Evolutionary conservation across 1,140 invertebrate genomes (phyloP).

Genomic region (Conus betulinus): DNA sequence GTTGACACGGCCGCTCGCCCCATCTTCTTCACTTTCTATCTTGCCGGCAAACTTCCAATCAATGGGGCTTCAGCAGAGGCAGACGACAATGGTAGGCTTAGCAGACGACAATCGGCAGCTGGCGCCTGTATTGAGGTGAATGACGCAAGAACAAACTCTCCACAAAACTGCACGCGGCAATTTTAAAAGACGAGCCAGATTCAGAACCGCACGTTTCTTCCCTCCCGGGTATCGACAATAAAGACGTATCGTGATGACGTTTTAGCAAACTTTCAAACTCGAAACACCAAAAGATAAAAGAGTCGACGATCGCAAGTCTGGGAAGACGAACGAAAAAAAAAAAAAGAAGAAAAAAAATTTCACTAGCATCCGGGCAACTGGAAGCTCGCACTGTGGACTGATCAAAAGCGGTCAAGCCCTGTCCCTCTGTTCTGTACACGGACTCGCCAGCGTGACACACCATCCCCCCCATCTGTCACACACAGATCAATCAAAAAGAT

Average conservation of each 20-base stretch:
- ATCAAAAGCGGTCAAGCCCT: too few relatives aligned
- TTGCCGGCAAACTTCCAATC: background rate
- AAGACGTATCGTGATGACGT: too few relatives aligned
- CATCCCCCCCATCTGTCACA: conserved; percentile 16
- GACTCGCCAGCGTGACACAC: conserved; percentile 7
- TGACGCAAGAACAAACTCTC: background rate
- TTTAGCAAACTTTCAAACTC: too few relatives aligned
- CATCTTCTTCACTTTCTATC: background rate
- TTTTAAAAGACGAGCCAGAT: background rate
- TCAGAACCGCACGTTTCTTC: too few relatives aligned
- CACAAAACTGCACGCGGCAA: conserved; percentile 5
- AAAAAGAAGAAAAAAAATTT: background rate
- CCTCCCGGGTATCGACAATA: too few relatives aligned
- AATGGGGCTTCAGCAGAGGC: background rate
- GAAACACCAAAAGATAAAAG: too few relatives aligned
- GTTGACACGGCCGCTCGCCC: too few relatives aligned
- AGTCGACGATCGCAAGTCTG: too few relatives aligned
- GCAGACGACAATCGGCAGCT: background rate
- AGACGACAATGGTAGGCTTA: background rate
- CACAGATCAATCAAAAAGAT: conserved; percentile 41
- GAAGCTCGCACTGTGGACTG: too few relatives aligned
- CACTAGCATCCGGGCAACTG: background rate
- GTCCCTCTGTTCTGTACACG: background rate
- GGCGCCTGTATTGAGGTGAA: background rate
- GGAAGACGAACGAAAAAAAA: too few relatives aligned